Conservation (phyloP, 2,888 invertebrate species). For the Drosophila paramelanica region DNA sequence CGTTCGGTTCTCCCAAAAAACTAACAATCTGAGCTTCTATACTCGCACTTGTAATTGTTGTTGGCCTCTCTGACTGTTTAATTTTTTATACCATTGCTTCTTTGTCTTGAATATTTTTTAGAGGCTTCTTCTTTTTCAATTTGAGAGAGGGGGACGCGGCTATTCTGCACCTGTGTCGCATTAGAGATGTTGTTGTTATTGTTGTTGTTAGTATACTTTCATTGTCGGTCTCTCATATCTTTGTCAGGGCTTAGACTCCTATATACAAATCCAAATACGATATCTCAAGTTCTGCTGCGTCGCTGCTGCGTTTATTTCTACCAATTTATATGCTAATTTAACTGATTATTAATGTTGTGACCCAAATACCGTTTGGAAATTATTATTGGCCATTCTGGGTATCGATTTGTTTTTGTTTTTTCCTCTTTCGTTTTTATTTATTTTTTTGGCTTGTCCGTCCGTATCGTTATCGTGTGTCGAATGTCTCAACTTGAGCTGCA, state of each 20-base stretch:
- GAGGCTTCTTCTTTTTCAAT: conserved; percentile 11
- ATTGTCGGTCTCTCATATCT: conserved; percentile 46
- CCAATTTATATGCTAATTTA: conserved; percentile 81
- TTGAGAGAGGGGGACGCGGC: not conserved
- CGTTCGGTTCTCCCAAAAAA: conserved; percentile 64
- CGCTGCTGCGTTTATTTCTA: conserved; percentile 56
- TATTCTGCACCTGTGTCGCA: conserved; percentile 50
- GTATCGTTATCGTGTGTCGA: conserved; percentile 18
- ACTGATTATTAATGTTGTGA: conserved; percentile 83
- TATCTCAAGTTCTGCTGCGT: conserved; percentile 38
- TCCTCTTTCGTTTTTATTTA: not conserved
- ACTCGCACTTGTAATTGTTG: conserved; percentile 30
- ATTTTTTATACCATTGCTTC: conserved; percentile 60
- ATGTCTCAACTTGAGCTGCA: conserved; percentile 23
- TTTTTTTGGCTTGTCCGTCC: conserved; percentile 17
- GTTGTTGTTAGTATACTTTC: conserved; percentile 51
- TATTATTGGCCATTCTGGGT: conserved; percentile 77
- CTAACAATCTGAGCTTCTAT: conserved; percentile 30
- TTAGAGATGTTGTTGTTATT: conserved; percentile 21
- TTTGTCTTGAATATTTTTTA: conserved; percentile 47
- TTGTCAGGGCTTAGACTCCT: conserved; percentile 31
- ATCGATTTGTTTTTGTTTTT: conserved; percentile 52
- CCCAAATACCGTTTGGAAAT: conserved; percentile 82
- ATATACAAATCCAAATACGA: conserved; percentile 39
- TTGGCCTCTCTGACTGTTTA: conserved; percentile 20